Conservation (phyloP, 2,888 invertebrate species). For the Nudaria mundana region DNA sequence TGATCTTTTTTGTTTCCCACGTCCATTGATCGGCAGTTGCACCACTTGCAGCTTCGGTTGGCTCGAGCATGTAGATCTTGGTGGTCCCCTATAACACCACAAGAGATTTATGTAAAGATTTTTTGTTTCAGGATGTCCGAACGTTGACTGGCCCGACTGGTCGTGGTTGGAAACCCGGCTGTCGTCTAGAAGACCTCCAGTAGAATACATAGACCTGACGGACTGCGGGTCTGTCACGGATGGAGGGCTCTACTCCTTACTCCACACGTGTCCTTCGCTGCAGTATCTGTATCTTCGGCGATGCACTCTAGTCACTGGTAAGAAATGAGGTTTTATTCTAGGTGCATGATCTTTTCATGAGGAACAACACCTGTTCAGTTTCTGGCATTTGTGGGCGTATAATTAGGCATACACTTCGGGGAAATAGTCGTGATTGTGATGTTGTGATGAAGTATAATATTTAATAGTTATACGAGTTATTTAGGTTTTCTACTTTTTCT, state of each 20-base stretch:
- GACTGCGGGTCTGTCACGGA: slow-evolving; percentile 94
- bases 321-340: slow-evolving; percentile 6
- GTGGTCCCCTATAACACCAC: neutral
- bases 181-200: slow-evolving; percentile 84
- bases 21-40: too few relatives aligned
- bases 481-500: too few relatives aligned
- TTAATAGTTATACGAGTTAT: too few relatives aligned
- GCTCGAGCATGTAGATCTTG: neutral
- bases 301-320: slow-evolving; percentile 93
- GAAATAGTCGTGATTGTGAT: too few relatives aligned
- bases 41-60: too few relatives aligned
- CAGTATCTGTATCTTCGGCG: slow-evolving; percentile 93
- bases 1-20: too few relatives aligned
- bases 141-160: slow-evolving; percentile 89
- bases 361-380: too few relatives aligned
- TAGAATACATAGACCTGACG: slow-evolving; percentile 94
- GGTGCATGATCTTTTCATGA: neutral
- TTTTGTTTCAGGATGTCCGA: slow-evolving; percentile 83
- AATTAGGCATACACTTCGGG: too few relatives aligned
- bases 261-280: slow-evolving; percentile 93
- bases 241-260: slow-evolving; percentile 89
- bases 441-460: too few relatives aligned
- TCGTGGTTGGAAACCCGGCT: slow-evolving; percentile 82
- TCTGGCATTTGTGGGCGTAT: too few relatives aligned
- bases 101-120: neutral